Conservation (phyloP, 2,113 vertebrate species). For the Caranx ignobilis region DNA sequence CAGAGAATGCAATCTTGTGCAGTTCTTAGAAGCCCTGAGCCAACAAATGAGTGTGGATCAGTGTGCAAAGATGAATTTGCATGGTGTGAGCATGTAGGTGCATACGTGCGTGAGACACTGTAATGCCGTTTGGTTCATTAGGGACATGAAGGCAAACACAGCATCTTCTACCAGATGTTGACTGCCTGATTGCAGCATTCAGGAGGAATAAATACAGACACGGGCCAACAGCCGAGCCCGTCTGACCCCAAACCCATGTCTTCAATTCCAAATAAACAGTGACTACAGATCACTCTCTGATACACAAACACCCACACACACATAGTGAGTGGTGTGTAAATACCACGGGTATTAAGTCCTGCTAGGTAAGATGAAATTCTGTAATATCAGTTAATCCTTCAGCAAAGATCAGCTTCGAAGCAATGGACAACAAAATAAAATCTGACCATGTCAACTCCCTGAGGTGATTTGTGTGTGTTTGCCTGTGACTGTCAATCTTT, state of each 20-base stretch:
- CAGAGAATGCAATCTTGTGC: conserved; percentile 34
- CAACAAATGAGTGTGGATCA: conserved; percentile 45
- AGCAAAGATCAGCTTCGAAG: conserved; percentile 69
- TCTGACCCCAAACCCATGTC: conserved; percentile 14
- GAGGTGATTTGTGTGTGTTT: conserved; percentile 53
- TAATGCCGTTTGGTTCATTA: conserved; percentile 46
- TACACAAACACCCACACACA: conserved; percentile 3
- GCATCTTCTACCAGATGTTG: conserved; percentile 59
- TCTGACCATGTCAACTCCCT: conserved; percentile 60
- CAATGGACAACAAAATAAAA: conserved; percentile 62
- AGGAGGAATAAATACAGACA: conserved; percentile 53
- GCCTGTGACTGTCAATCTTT: conserved; percentile 30
- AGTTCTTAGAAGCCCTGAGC: conserved; percentile 46
- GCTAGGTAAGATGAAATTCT: conserved; percentile 69
- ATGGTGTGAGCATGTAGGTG: conserved; percentile 8
- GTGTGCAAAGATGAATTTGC: conserved; percentile 37
- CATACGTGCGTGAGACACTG: conserved; percentile 20
- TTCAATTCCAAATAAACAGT: conserved; percentile 14
- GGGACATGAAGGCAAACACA: conserved; percentile 55
- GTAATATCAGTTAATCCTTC: conserved; percentile 75
- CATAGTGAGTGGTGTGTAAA: conserved; percentile 52
- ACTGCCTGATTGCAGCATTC: conserved; percentile 35
- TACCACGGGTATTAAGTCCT: conserved; percentile 63
- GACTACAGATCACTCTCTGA: not conserved
- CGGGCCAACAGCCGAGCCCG: not conserved